Base-by-base conservation (phyloP, 2,888 invertebrate genomes). In the Agrilus cyanescens region DNA sequence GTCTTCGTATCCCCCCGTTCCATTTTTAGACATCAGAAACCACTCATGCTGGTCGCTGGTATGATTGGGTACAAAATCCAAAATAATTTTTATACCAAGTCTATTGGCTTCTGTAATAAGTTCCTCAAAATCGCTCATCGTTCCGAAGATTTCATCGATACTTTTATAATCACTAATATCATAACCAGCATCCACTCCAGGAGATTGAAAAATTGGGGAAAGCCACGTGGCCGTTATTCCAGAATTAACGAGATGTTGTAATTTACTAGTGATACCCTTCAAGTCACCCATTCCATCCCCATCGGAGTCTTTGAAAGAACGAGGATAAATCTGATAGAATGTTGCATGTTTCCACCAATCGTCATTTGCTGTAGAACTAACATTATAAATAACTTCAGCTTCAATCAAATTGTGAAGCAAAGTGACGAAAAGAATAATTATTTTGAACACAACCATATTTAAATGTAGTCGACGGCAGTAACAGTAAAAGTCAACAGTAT, bases 161-260 rank as follows among this genome's bases (percentile, higher is more conserved):
- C 74, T 71, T 41, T 68, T 77, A 62, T 82, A 89, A 66, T 90
- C 75, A 20, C 82, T 77, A 52, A 91, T 82, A 58, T 93, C 91
- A 54, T 91, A 91, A 0, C 91, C 91, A 59, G 85, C 84, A 66
- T 93, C 91, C 0, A 76, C 71, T 82, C 86, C 84, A 0, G 90
- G 89, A 0, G 88, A 88, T 42, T 88, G 54, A 93, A 82, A n/a
- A n/a, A n/a, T n/a, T n/a, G n/a, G n/a, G n/a, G n/a, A n/a, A n/a
- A n/a, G n/a, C n/a, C n/a, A n/a, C n/a, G n/a, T n/a, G n/a, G n/a
- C n/a, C n/a, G n/a, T n/a, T n/a, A n/a, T n/a, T n/a, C 0, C 91
- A 89, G 0, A 87, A 88, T 44, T 91, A 66, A 88, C 90, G 89
- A 41, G 86, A 74, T 0, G 81, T 82, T 8, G 76, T 78, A 0